These are phyloP conservation scores for Oligia strigilis DNA, from an alignment of 2,888 invertebrate species.

Conservation along the genomic window DNA sequence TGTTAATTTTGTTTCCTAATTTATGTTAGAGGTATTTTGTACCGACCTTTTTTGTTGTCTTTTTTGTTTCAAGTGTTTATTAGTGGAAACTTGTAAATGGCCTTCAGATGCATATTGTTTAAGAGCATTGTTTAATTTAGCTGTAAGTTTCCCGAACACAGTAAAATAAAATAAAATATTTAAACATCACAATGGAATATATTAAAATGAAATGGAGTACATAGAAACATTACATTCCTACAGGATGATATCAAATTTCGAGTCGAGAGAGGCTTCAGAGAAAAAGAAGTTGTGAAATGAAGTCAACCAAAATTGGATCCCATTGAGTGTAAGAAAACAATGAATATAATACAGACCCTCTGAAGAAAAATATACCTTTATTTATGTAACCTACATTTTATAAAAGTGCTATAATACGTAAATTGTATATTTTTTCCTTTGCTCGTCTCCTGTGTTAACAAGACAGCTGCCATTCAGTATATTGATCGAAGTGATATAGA, in stretches of 20 bases:
- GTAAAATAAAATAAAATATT: neutral
- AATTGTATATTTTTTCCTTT: slow-evolving; percentile 39
- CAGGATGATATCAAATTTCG: slow-evolving; percentile 16
- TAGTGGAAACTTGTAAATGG: too few species aligned
- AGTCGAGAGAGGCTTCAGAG: slow-evolving; percentile 10
- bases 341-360: slow-evolving; percentile 35
- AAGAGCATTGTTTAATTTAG: too few species aligned
- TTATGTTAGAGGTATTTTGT: too few species aligned
- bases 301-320: slow-evolving; percentile 50
- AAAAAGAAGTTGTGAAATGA: slow-evolving; percentile 32
- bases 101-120: too few species aligned
- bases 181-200: neutral
- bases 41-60: too few species aligned
- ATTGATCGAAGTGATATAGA: slow-evolving; percentile 25
- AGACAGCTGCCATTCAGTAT: slow-evolving; percentile 48
- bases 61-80: too few species aligned
- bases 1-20: too few species aligned
- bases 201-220: slow-evolving; percentile 1
- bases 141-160: too few species aligned
- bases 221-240: neutral
- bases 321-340: slow-evolving; percentile 54
- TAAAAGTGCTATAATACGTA: slow-evolving; percentile 41
- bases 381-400: slow-evolving; percentile 38
- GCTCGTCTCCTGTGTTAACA: slow-evolving; percentile 45
- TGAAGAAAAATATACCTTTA: slow-evolving; percentile 36